Conservation (phyloP, 1,140 invertebrate genomes). For the Drosophila bocqueti region DNA sequence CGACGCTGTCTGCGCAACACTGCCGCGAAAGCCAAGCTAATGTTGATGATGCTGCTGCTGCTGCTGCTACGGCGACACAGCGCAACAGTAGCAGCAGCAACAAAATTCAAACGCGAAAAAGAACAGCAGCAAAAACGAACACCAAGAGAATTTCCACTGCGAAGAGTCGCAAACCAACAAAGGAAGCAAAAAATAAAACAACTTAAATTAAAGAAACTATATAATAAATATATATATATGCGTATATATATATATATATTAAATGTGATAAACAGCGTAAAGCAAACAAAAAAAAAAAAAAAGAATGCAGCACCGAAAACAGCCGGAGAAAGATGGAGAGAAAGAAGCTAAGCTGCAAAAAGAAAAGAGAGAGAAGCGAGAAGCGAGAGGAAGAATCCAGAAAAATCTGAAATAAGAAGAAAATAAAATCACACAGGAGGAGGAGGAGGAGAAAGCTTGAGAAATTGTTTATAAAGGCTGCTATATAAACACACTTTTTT, state of each 20-base stretch:
- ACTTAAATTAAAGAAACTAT: constrained; percentile 62
- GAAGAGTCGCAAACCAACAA: constrained; percentile 59
- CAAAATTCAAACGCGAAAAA: constrained; percentile 22
- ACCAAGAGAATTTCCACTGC: constrained; percentile 62
- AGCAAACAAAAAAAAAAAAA: constrained; percentile 67
- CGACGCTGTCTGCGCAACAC: constrained; percentile 39
- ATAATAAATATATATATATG: constrained; percentile 43
- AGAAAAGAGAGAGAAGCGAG: constrained; percentile 4
- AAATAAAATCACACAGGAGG: constrained; percentile 5
- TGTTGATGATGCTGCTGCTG: constrained; percentile 11
- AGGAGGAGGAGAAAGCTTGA: constrained; percentile 16
- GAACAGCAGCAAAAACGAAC: constrained; percentile 12
- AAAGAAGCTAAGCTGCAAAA: constrained; percentile 27
- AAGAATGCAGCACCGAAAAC: constrained; percentile 15
- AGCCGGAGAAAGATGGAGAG: constrained; percentile 16
- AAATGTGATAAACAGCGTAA: constrained; percentile 82
- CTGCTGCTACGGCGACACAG: not conserved
- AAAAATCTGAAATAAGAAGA: not conserved
- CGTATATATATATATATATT: constrained; percentile 70
- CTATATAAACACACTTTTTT: constrained; percentile 68
- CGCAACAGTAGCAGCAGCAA: constrained; percentile 21
- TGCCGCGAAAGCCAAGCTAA: constrained; percentile 40
- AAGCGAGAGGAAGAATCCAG: not conserved
- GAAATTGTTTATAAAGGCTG: constrained; percentile 76
- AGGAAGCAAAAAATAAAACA: constrained; percentile 46